phyloP scores from a whole-genome alignment of 2,113 vertebrate species.

The Tyto alba region DNA sequence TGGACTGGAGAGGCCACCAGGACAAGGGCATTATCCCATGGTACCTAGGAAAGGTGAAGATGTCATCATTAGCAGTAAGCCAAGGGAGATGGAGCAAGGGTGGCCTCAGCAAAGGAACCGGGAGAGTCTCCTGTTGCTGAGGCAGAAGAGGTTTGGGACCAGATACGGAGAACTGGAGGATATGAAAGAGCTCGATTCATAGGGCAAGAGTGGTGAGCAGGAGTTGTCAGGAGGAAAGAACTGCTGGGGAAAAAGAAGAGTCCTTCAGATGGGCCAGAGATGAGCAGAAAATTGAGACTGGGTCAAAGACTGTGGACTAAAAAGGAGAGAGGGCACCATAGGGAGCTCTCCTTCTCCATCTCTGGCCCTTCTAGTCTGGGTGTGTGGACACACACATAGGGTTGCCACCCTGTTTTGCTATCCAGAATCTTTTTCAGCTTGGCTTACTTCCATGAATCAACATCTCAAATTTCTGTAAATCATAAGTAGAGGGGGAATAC shows the following conservation, averaged over 20 bases:
- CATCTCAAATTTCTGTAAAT: neutral
- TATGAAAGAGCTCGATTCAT: neutral
- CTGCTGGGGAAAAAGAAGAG: neutral
- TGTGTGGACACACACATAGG: rapidly evolving
- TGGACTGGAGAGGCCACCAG: rapidly evolving
- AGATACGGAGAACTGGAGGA: neutral
- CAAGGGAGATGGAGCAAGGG: neutral
- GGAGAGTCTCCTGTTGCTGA: neutral
- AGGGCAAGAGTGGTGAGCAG: neutral
- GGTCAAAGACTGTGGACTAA: neutral
- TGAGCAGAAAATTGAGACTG: neutral
- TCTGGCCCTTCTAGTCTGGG: neutral
- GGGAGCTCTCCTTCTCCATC: neutral
- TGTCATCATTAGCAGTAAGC: neutral
- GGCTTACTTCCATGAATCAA: neutral
- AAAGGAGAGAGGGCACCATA: neutral
- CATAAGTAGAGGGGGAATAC: neutral
- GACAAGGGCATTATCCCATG: neutral
- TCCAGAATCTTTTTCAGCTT: neutral
- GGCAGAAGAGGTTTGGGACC: neutral
- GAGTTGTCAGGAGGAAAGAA: neutral
- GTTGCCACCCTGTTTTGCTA: neutral
- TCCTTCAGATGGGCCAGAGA: neutral
- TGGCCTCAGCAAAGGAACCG: neutral
- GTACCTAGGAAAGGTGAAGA: neutral